Base-by-base conservation (phyloP, 2,797 vertebrate genomes). In the Lepus oiostolus region DNA sequence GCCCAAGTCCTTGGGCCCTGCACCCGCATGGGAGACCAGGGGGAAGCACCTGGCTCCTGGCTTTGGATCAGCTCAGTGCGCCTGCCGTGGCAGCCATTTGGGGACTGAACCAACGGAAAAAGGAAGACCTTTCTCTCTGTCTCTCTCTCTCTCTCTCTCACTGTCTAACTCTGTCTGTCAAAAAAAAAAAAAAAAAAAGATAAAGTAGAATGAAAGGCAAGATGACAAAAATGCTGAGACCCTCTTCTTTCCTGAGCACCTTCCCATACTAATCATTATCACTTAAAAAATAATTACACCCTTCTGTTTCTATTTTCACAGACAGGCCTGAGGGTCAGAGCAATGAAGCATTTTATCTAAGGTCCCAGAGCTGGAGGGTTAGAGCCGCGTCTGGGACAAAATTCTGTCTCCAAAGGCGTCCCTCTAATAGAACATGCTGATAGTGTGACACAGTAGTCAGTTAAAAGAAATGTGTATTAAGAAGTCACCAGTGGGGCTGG, bases 381-480 rank as follows among this genome's bases (percentile, higher is more conserved):
- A 95, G 47, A 88, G 22, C 1, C 26, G 90, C 35, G 38, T 74
- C 21, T 26, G 13, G 91, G 67, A 93, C 42, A 72, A 71, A 65
- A 79, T n/a, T 65, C 2, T 13, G 68, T 63, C 28, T 86, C 28
- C 47, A 38, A 95, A 92, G 58, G 26, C 13, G 67, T 47, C n/a
- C 16, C 58, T 88, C 30, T 54, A 62, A 60, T 74, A 2, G n/a
- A 82, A 91, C 17, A 42, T 0, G 13, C 8, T 63, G 0, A 30
- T 3, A 2, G 32, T 88, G 35, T 26, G 38, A 86, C 88, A 32
- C 54, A 17, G 19, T 16, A 58, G 54, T 58, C 19, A 19, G 17
- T 58, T 16, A 58, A 58, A 58, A 58, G 42, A 42, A 42, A 42
- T 42, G 8, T 42, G 24, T 28, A 47, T 63, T 65, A 77, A 74